phyloP scores from a whole-genome alignment of 1,140 invertebrate species.

The Mya arenaria region DNA sequence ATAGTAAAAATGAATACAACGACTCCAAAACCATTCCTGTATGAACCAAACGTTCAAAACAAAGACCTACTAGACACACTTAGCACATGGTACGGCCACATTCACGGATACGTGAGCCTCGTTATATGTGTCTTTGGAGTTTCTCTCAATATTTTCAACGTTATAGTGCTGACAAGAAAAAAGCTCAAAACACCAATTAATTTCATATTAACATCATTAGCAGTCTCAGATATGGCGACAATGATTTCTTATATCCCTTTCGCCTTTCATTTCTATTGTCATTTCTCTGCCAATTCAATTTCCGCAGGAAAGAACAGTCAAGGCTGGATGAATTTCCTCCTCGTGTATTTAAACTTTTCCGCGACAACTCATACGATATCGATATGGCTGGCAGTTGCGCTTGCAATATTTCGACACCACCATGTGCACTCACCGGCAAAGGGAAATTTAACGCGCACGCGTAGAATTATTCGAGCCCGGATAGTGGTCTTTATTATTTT shows the following conservation, averaged over 20 bases:
- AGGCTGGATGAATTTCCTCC: slow-evolving; percentile 73
- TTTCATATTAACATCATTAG: slow-evolving; percentile 90
- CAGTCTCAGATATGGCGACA: slow-evolving; percentile 91
- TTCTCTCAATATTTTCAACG: slow-evolving; percentile 94
- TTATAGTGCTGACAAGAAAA: slow-evolving; percentile 92
- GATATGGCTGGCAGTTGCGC: slow-evolving; percentile 94
- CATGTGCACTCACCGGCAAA: slow-evolving; percentile 87
- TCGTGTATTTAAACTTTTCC: slow-evolving; percentile 85
- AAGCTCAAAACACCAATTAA: slow-evolving; percentile 93
- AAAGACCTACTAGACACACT: slow-evolving; percentile 62
- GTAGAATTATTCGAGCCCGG: slow-evolving; percentile 83
- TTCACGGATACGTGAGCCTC: slow-evolving; percentile 88
- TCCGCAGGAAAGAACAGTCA: slow-evolving; percentile 53
- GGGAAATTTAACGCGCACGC: slow-evolving; percentile 85
- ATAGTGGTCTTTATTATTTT: slow-evolving; percentile 88
- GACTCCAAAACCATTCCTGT: too few relatives aligned
- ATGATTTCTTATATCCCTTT: slow-evolving; percentile 94
- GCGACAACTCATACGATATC: slow-evolving; percentile 94
- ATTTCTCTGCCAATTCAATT: slow-evolving; percentile 33
- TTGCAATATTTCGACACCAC: slow-evolving; percentile 96
- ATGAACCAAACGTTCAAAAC: background rate
- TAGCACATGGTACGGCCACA: slow-evolving; percentile 73
- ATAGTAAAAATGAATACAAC: too few relatives aligned
- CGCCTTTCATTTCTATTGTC: slow-evolving; percentile 84
- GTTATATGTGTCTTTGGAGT: slow-evolving; percentile 93